Percentiles rank a stretch among this genome's conserved stretches.
phyloP scores from a whole-genome alignment of 2,113 vertebrate genomes.

The Heteronetta atricapilla region DNA sequence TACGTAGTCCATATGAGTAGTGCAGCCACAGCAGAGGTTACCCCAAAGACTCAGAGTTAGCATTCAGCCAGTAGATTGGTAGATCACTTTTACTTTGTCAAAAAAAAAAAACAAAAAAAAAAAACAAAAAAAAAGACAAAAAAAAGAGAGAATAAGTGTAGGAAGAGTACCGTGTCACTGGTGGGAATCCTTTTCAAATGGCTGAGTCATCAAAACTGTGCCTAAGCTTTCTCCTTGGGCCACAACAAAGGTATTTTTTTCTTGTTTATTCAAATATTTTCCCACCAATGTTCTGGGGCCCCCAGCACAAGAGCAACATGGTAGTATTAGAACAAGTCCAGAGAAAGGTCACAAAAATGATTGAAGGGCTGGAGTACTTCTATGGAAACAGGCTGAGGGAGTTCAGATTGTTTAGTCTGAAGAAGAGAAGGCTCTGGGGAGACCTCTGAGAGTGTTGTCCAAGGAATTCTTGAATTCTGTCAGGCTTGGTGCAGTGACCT shows the following conservation, averaged over 20 bases:
- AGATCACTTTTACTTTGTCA: background rate
- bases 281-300: background rate
- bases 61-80: background rate
- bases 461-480: background rate
- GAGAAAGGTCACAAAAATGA: no score
- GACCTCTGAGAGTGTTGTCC: background rate
- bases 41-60: background rate
- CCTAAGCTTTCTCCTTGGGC: background rate
- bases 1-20: background rate
- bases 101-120: background rate
- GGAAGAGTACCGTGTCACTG: background rate
- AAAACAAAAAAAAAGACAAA: background rate
- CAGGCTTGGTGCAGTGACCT: background rate
- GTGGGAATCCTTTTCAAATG: background rate
- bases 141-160: no score
- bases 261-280: background rate
- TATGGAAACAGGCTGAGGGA: no score
- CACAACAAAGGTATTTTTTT: background rate
- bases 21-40: background rate
- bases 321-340: no score
- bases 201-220: background rate
- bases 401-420: no score
- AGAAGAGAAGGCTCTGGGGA: no score
- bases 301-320: no score
- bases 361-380: no score